A percentile compares a stretch with the other conserved stretches of the same genome.
Conservation (phyloP, 1,140 invertebrate genomes). For the Papilio aristodemus region DNA sequence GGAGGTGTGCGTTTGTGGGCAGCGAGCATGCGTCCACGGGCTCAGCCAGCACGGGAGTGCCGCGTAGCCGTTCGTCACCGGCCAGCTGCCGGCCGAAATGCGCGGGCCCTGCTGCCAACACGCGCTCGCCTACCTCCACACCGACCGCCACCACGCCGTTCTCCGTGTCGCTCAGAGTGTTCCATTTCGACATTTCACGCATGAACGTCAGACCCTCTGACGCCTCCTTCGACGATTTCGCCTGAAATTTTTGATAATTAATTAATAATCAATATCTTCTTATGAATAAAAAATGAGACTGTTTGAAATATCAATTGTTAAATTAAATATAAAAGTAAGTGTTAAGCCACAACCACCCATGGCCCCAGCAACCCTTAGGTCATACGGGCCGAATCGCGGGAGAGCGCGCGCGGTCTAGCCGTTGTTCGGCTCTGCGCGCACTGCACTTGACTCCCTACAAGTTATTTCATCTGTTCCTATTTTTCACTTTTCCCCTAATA, state of each 20-base stretch:
- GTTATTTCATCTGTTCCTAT: no score
- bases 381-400: no score
- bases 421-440: no score
- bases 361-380: background rate
- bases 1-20: slow-evolving; percentile 82
- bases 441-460: no score
- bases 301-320: background rate
- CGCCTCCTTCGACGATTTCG: slow-evolving; percentile 90
- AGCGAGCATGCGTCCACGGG: slow-evolving; percentile 83
- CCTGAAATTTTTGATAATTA: slow-evolving; percentile 84
- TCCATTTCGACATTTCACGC: slow-evolving; percentile 97
- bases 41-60: slow-evolving; percentile 83
- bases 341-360: no score
- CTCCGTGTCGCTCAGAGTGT: slow-evolving; percentile 81
- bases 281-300: background rate
- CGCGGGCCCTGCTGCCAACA: slow-evolving; percentile 90
- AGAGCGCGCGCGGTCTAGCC: no score
- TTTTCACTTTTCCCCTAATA: background rate
- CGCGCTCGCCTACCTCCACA: slow-evolving; percentile 66
- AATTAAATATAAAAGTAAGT: no score
- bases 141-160: slow-evolving; percentile 65
- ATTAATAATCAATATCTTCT: slow-evolving; percentile 21
- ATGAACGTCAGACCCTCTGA: slow-evolving; percentile 97
- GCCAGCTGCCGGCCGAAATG: slow-evolving; percentile 93
- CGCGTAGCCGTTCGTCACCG: slow-evolving; percentile 82